Base-by-base conservation (phyloP, 2,888 invertebrate genomes). In the Aporophyla lueneburgensis region DNA sequence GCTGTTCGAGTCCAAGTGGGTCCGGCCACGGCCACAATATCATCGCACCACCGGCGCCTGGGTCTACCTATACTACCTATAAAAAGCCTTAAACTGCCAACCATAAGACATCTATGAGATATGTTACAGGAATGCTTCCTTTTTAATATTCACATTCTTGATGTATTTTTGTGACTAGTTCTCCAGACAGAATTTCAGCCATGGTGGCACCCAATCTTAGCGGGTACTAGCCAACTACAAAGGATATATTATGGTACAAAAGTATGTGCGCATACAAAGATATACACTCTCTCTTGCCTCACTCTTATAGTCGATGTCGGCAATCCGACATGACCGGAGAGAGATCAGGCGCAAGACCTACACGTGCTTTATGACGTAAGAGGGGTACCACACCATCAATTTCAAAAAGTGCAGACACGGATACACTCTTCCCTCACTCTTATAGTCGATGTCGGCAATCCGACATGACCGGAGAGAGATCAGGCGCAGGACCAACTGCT, bases 121-220 rank as follows among this genome's bases (percentile, higher is more conserved):
- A 69, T 27, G 27, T 27, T 49, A 19, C 7, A 19, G 68, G 33
- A 70, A 49, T 19, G 14, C 49, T 49, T 71, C 9, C 7, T 71
- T 71, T 49, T 49, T 9, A 70, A 70, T 46, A 10, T 40, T 56
- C 27, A 27, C n/a, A 19, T 58, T 72, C 9, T 56, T 56, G 6
- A 40, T 49, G 33, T 40, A 51, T 19, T 56, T 9, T 19, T 78
- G 19, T 56, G 33, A 72, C 24, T n/a, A 59, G 33, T 59, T 10
- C 9, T 59, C 21, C 10, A 21, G 21, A 59, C 2, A 10, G 5
- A 59, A 59, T 33, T 58, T 33, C 33, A 19, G 19, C 33, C 19
- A 33, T 58, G 58, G 58, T 58, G 58, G 58, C 16, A 16, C 12
- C 16, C 16, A 7, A 59, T 33, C 33, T 19, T 33, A 33, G 21